Percentiles rank a stretch among this genome's conserved stretches.
Conservation (phyloP, 2,888 invertebrate species). For the Chaitophorus viminalis region DNA sequence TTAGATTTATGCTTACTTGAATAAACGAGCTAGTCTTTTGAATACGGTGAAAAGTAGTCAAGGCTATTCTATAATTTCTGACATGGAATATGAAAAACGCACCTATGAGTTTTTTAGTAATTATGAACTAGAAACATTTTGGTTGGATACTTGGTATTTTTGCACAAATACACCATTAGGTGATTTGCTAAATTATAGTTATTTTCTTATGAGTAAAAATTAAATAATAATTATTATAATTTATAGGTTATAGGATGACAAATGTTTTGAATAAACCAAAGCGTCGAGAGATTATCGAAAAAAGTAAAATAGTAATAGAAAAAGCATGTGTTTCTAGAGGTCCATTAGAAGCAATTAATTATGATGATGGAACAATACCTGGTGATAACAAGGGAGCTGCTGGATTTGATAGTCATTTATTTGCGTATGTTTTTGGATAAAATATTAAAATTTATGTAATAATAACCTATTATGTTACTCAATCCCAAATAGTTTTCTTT, state of each 20-base stretch:
- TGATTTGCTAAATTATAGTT: slow-evolving; percentile 60
- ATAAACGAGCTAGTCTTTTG: slow-evolving; percentile 46
- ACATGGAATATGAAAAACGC: slow-evolving; percentile 53
- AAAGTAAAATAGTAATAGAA: slow-evolving; percentile 68
- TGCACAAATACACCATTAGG: slow-evolving; percentile 58
- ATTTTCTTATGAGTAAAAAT: slow-evolving; percentile 67
- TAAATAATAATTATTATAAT: slow-evolving; percentile 64
- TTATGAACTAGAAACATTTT: slow-evolving; percentile 55
- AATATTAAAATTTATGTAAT: not conserved
- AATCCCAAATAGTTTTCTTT: no score
- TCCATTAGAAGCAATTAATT: slow-evolving; percentile 68
- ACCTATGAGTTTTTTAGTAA: slow-evolving; percentile 37
- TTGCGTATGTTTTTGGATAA: slow-evolving; percentile 67
- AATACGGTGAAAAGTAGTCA: slow-evolving; percentile 49
- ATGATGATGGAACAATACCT: slow-evolving; percentile 74
- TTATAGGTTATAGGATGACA: slow-evolving; percentile 67
- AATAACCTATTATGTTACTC: no score
- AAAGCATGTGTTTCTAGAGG: slow-evolving; percentile 68
- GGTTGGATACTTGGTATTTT: slow-evolving; percentile 60
- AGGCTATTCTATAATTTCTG: slow-evolving; percentile 63
- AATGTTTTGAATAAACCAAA: slow-evolving; percentile 64
- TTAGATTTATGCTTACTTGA: slow-evolving; percentile 52
- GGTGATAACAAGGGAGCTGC: slow-evolving; percentile 80
- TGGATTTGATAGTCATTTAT: slow-evolving; percentile 78
- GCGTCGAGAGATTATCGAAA: slow-evolving; percentile 32